Evolutionary conservation across 1,140 invertebrate genomes (phyloP).

Genomic region (Arion vulgaris): DNA sequence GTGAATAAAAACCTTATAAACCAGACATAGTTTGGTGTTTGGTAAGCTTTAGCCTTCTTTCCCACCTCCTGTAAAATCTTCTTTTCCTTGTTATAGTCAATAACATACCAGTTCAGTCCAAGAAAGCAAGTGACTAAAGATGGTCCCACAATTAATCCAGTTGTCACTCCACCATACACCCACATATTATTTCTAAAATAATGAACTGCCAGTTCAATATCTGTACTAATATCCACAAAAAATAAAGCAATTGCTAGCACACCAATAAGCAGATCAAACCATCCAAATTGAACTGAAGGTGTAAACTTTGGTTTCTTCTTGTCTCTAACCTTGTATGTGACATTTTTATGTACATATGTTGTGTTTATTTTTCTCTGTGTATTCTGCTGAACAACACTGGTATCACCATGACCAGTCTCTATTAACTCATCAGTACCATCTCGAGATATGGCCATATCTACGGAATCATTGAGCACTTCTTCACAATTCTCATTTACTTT

Average conservation of each 20-base stretch:
- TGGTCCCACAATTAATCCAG: slow-evolving; percentile 50
- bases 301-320: background rate
- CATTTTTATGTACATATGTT: background rate
- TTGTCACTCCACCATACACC: slow-evolving; percentile 48
- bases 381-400: background rate
- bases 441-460: slow-evolving; percentile 21
- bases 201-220: slow-evolving; percentile 52
- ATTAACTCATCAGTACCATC: background rate
- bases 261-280: slow-evolving; percentile 67
- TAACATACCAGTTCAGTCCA: slow-evolving; percentile 56
- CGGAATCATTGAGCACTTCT: slow-evolving; percentile 14
- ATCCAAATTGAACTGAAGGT: slow-evolving; percentile 35
- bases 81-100: slow-evolving; percentile 53
- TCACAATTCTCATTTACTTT: background rate
- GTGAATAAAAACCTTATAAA: slow-evolving; percentile 54
- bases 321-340: background rate
- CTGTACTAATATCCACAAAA: slow-evolving; percentile 53
- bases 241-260: slow-evolving; percentile 44
- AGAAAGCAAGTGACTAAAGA: slow-evolving; percentile 51
- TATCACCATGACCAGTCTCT: background rate
- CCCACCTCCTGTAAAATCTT: slow-evolving; percentile 9
- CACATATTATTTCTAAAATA: slow-evolving; percentile 48
- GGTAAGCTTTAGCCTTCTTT: slow-evolving; percentile 20
- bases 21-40: slow-evolving; percentile 47
- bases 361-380: background rate